Evolutionary conservation across 2,797 vertebrate species (phyloP).

Genomic region (Picus viridis): DNA sequence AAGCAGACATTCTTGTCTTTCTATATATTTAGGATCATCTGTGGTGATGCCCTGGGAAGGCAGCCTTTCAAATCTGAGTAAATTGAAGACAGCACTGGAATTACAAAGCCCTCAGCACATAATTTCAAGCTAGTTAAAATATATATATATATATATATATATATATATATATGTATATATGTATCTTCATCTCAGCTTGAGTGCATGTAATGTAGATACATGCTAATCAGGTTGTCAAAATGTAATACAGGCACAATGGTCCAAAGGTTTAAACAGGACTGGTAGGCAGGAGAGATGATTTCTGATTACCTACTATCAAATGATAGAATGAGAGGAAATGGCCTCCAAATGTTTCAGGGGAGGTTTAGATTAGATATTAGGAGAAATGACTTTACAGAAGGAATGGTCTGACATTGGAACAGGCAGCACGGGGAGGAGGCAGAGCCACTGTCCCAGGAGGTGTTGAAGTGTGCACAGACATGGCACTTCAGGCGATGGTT

Average conservation of each 20-base stretch:
- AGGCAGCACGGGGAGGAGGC: no score
- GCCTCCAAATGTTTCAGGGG: no score
- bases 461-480: no score
- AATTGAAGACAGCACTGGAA: slow-evolving; percentile 5
- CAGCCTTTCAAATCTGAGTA: not conserved
- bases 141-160: not conserved
- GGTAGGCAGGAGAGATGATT: not conserved
- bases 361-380: no score
- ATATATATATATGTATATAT: no score
- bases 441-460: no score
- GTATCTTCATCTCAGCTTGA: not conserved
- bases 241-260: not conserved
- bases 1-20: not conserved
- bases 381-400: no score
- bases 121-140: not conserved
- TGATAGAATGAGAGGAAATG: no score
- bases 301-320: not conserved
- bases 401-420: no score
- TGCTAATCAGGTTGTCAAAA: slow-evolving; percentile 27
- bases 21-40: not conserved
- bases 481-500: no score
- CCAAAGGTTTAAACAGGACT: not conserved
- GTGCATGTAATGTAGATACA: not conserved
- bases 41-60: not conserved
- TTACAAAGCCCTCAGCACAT: slow-evolving; percentile 9